Conservation (phyloP, 1,140 invertebrate genomes). For the Drosophila bipectinata region DNA sequence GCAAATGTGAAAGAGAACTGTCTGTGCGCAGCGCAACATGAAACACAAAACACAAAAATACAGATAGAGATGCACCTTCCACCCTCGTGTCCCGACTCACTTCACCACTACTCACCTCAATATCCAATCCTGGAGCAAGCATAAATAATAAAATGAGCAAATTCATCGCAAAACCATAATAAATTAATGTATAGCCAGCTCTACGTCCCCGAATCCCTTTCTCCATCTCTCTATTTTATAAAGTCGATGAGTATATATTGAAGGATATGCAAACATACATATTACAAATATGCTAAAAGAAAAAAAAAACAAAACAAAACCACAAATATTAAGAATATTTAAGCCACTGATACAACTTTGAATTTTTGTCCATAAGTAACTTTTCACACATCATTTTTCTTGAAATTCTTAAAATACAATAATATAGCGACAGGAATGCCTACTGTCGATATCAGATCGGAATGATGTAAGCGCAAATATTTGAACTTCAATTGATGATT, state of each 20-base stretch:
- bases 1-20: constrained; percentile 79
- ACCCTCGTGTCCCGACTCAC: constrained; percentile 23
- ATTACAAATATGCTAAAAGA: constrained; percentile 65
- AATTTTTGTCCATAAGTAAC: constrained; percentile 70
- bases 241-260: constrained; percentile 42
- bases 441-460: constrained; percentile 29
- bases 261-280: constrained; percentile 44
- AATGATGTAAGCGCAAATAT: constrained; percentile 50
- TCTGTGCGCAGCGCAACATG: constrained; percentile 74
- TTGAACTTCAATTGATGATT: constrained; percentile 72
- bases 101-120: constrained; percentile 29
- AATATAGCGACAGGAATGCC: constrained; percentile 19
- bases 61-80: constrained; percentile 30
- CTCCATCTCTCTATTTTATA: constrained; percentile 31
- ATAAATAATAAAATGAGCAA: constrained; percentile 57
- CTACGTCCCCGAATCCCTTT: constrained; percentile 7
- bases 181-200: constrained; percentile 55
- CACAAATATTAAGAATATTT: constrained; percentile 59
- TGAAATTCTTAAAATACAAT: constrained; percentile 64
- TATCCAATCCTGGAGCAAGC: constrained; percentile 54
- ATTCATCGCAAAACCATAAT: constrained; percentile 55
- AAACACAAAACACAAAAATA: constrained; percentile 32
- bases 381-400: constrained; percentile 68
- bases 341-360: constrained; percentile 58
- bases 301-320: constrained; percentile 6